Evolutionary conservation across 1,140 invertebrate genomes (phyloP), one percentile per base, ranked within the genome.

Genomic region (Bombus pascuorum): DNA sequence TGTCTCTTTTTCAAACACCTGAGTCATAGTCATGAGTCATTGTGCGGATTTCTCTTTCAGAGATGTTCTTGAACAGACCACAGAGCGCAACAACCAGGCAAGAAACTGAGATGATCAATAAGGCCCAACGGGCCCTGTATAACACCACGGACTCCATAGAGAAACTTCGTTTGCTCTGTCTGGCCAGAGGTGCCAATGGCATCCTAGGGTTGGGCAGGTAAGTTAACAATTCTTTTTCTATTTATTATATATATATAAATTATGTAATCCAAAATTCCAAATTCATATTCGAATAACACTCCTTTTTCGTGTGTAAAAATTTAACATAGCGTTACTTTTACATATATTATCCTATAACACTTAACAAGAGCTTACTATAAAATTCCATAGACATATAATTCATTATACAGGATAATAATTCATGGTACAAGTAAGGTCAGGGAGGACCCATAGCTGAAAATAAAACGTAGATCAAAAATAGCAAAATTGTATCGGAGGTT

Each of bases 121-220:
- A 97, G 95, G 96, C 97, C 81, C 96, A 95, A 76, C 96, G 97
- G 88, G 93, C 95, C 83, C 86, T 95, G 86, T 95, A 96, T 44
- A 93, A 91, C 62, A 95, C 96, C 37, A 97, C 96, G 72, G 98
- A 99, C 95, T 97, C 98, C 8, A 95, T 99, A 73, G 98, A 99
- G 95, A 97, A 97, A 92, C 93, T 99, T 81, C 96, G 98, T 72
- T 94, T 98, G 71, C 95, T 98, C 39, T 99, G 98, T 95, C 94
- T 99, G 28, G 95, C 97, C 3, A 96, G 98, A 85, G 99, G 98
- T 74, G 97, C 98, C 34, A 96, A 96, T 84, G 98, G 98, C 57
- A 99, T 99, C 90, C 96, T 99, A 89, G 98, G 98, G 1, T 94
- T 99, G 66, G 98, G 97, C 91, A 98, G 97, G 98, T 98, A 95